phyloP scores from a whole-genome alignment of 1,140 invertebrate species.

The Phortica variegata region DNA sequence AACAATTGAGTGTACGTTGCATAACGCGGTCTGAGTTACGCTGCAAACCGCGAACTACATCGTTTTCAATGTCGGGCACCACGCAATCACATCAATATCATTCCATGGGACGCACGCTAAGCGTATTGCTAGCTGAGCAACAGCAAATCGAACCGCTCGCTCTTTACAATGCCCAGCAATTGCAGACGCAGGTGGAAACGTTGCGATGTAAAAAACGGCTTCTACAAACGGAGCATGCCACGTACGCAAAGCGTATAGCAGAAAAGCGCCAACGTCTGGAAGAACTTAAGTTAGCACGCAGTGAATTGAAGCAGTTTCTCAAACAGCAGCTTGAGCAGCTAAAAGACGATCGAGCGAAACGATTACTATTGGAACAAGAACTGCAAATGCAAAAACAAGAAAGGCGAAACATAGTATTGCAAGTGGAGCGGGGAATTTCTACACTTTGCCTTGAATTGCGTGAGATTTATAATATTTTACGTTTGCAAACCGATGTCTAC shows the following conservation, averaged over 20 bases:
- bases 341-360: conserved; percentile 14
- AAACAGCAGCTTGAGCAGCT: neutral
- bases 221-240: conserved; percentile 62
- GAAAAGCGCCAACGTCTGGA: conserved; percentile 17
- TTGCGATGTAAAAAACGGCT: conserved; percentile 62
- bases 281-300: conserved; percentile 4
- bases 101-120: conserved; percentile 52
- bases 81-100: conserved; percentile 30
- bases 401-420: neutral
- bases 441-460: conserved; percentile 57
- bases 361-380: conserved; percentile 17
- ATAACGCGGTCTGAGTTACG: conserved; percentile 42
- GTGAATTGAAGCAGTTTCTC: conserved; percentile 2
- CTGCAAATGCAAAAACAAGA: conserved; percentile 24
- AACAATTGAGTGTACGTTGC: conserved; percentile 40
- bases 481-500: conserved; percentile 52
- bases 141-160: conserved; percentile 39
- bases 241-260: conserved; percentile 60
- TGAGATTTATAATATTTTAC: conserved; percentile 59
- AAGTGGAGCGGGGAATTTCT: conserved; percentile 39
- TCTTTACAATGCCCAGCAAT: conserved; percentile 58
- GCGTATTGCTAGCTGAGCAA: conserved; percentile 40
- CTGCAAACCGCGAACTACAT: conserved; percentile 33
- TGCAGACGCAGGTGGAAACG: conserved; percentile 63
- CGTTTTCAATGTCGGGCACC: conserved; percentile 23